Evolutionary conservation across 2,797 vertebrate species (phyloP).

Genomic region (Pygocentrus nattereri): DNA sequence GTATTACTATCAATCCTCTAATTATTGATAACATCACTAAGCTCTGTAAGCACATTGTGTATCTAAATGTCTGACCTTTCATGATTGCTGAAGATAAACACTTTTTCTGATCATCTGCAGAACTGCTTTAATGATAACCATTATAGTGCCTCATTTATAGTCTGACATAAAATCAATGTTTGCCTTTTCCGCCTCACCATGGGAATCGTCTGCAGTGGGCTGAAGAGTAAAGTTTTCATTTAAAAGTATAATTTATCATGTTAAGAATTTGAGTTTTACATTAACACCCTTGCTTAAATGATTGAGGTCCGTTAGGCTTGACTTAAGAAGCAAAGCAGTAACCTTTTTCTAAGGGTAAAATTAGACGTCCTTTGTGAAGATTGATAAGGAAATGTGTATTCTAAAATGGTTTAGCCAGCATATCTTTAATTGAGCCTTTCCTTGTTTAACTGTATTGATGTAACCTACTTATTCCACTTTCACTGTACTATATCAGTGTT

Average conservation of each 20-base stretch:
- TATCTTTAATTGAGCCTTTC: not conserved
- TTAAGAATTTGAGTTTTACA: not conserved
- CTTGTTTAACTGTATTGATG: not conserved
- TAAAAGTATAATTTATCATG: not conserved
- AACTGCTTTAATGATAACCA: not conserved
- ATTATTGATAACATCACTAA: conserved; percentile 4
- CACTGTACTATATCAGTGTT: not conserved
- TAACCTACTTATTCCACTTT: not conserved
- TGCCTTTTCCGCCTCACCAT: not conserved
- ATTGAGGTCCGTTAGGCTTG: not conserved
- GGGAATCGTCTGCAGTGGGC: not conserved
- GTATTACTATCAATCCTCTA: conserved; percentile 16
- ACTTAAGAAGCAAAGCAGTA: too few relatives aligned
- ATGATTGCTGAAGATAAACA: not conserved
- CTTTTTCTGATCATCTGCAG: not conserved
- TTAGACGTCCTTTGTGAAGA: not conserved
- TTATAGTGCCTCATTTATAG: not conserved
- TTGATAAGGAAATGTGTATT: not conserved
- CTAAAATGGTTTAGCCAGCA: not conserved
- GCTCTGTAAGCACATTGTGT: not conserved
- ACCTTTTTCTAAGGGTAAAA: not conserved
- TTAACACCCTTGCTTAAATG: not conserved
- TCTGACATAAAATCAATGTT: not conserved
- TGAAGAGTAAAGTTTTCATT: not conserved
- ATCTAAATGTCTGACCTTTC: not conserved